phyloP scores from a whole-genome alignment of 2,888 invertebrate genomes.

The Cheilosia vulpina region DNA sequence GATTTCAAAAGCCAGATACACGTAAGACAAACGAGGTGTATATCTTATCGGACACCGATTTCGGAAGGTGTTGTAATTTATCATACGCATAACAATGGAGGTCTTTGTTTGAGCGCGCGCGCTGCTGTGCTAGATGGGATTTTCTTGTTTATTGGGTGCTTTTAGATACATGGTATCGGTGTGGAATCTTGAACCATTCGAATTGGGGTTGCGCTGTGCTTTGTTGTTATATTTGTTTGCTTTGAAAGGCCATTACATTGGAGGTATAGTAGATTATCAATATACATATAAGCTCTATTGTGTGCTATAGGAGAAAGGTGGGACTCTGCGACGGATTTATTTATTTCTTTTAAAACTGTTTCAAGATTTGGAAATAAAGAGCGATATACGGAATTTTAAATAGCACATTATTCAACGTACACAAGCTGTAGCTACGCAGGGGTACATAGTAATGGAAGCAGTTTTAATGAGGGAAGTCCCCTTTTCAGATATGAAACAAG shows the following conservation, averaged over 20 bases:
- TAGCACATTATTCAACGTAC: too few relatives aligned
- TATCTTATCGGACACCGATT: slow-evolving; percentile 52
- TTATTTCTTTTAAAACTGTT: too few relatives aligned
- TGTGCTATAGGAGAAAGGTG: too few relatives aligned
- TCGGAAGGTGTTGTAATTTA: slow-evolving; percentile 64
- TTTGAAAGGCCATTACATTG: slow-evolving; percentile 12
- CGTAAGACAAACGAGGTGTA: slow-evolving; percentile 49
- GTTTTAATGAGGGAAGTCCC: too few relatives aligned
- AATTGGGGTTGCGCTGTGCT: neutral
- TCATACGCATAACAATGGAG: slow-evolving; percentile 48
- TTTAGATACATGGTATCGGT: slow-evolving; percentile 10
- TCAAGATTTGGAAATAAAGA: too few relatives aligned
- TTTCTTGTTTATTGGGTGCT: slow-evolving; percentile 25
- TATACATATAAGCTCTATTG: neutral
- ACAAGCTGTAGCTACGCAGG: too few relatives aligned
- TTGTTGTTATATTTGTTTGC: slow-evolving; percentile 1
- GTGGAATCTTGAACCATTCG: slow-evolving; percentile 24
- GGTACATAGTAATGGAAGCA: too few relatives aligned
- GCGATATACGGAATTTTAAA: too few relatives aligned
- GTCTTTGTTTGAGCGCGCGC: slow-evolving; percentile 22
- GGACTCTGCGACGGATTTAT: too few relatives aligned
- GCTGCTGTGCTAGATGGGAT: neutral
- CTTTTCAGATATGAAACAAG: too few relatives aligned
- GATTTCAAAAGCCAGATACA: slow-evolving; percentile 24
- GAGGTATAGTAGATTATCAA: slow-evolving; percentile 1